phyloP scores from a whole-genome alignment of 2,797 vertebrate genomes.

The Chaunax sp. region DNA sequence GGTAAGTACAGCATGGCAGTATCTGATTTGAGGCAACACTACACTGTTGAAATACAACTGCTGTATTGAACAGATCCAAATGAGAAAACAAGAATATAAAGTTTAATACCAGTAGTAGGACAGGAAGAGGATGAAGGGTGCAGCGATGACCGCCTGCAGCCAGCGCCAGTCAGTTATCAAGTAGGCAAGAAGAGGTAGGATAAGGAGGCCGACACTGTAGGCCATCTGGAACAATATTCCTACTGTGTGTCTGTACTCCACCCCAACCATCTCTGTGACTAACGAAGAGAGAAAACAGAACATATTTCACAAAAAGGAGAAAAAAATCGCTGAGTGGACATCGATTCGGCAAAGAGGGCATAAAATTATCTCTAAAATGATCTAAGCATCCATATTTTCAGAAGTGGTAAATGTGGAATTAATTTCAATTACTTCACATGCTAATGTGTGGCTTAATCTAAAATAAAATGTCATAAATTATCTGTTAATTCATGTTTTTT shows the following conservation, averaged over 20 bases:
- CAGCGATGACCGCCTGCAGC: slow-evolving; percentile 85
- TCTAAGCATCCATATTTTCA: no score
- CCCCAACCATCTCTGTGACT: slow-evolving; percentile 93
- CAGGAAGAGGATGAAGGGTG: slow-evolving; percentile 89
- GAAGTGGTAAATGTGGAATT: no score
- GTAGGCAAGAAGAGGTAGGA: slow-evolving; percentile 90
- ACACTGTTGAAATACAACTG: no score
- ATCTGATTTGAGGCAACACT: no score
- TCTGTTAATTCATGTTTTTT: no score
- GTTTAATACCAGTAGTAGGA: slow-evolving; percentile 89
- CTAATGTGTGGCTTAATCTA: no score
- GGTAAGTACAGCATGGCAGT: no score
- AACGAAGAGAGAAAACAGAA: neutral
- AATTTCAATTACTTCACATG: no score
- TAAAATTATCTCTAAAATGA: no score
- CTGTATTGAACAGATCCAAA: no score
- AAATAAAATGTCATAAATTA: no score
- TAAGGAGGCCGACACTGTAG: slow-evolving; percentile 88
- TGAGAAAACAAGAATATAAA: no score
- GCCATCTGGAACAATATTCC: slow-evolving; percentile 89
- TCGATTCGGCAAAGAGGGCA: neutral
- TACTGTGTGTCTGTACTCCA: slow-evolving; percentile 87
- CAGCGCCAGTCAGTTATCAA: slow-evolving; percentile 88
- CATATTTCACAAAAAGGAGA: neutral
- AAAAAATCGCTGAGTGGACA: neutral